A percentile compares a stretch with the other conserved stretches of the same genome.
Conservation (phyloP, 2,888 invertebrate genomes). For the Pyralis farinalis region DNA sequence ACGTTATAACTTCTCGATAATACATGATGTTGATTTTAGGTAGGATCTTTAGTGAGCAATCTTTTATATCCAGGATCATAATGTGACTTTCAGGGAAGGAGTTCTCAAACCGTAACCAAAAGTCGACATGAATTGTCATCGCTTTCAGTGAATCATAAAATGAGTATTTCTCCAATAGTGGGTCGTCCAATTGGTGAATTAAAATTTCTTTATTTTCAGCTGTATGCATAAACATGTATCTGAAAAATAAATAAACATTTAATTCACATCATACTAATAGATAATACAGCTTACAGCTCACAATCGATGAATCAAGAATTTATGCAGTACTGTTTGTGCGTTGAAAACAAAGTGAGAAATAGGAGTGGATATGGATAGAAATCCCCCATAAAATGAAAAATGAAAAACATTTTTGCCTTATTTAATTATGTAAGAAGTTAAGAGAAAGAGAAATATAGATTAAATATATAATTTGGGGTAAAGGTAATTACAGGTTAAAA, state of each 20-base stretch:
- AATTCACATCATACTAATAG: too few relatives aligned
- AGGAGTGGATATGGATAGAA: too few relatives aligned
- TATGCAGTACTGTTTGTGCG: too few relatives aligned
- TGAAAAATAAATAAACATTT: conserved; percentile 32
- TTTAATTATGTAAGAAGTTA: too few relatives aligned
- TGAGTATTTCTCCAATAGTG: conserved; percentile 43
- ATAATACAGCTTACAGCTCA: too few relatives aligned
- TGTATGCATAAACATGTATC: conserved; percentile 37
- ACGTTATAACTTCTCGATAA: conserved; percentile 53
- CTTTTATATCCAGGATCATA: conserved; percentile 52
- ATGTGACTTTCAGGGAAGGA: conserved; percentile 49
- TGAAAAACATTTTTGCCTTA: too few relatives aligned
- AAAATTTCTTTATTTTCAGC: conserved; percentile 48
- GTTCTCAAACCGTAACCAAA: conserved; percentile 41
- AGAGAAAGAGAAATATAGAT: too few relatives aligned
- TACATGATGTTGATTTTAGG: conserved; percentile 56
- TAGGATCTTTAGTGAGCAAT: conserved; percentile 44
- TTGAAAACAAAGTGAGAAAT: too few relatives aligned
- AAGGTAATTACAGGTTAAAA: too few relatives aligned
- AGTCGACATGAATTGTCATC: conserved; percentile 46
- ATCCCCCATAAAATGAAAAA: too few relatives aligned
- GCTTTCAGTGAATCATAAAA: conserved; percentile 55
- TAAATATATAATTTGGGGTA: too few relatives aligned
- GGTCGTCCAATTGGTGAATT: conserved; percentile 49
- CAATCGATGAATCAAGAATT: too few relatives aligned